Conservation (phyloP, 2,888 invertebrate species). For the Tenodera sinensis region DNA sequence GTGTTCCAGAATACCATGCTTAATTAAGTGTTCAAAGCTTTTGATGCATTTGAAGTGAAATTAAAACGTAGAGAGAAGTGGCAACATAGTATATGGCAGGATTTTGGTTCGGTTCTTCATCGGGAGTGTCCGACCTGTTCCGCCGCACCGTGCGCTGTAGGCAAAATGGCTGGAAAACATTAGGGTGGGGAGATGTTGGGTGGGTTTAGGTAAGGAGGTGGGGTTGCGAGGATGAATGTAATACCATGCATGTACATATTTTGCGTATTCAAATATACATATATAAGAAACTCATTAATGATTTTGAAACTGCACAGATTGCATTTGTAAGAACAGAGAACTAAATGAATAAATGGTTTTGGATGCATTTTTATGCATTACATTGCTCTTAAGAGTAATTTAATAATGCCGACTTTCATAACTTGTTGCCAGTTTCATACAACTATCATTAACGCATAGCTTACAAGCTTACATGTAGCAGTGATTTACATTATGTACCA, state of each 20-base stretch:
- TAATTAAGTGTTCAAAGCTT: not conserved
- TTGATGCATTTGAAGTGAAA: not conserved
- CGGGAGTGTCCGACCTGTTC: slow-evolving; percentile 11
- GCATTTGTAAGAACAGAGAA: not conserved
- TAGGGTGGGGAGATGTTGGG: not conserved
- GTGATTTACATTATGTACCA: not conserved
- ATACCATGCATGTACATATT: not conserved
- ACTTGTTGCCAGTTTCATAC: too few relatives aligned
- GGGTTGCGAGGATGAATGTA: not conserved
- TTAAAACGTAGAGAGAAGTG: not conserved
- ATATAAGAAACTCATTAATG: not conserved
- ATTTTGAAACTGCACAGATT: not conserved
- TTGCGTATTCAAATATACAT: not conserved
- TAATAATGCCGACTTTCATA: too few relatives aligned
- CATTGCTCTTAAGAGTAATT: too few relatives aligned
- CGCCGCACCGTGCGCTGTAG: not conserved
- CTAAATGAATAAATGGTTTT: not conserved
- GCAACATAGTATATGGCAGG: not conserved
- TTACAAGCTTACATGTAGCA: not conserved
- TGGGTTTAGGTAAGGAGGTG: not conserved
- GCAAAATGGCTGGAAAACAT: not conserved
- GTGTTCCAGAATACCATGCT: not conserved
- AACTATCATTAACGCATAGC: not conserved
- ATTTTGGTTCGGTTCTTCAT: not conserved
- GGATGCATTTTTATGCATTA: too few relatives aligned